Base-by-base conservation (phyloP, 1,140 invertebrate genomes). In the Penaeus indicus region DNA sequence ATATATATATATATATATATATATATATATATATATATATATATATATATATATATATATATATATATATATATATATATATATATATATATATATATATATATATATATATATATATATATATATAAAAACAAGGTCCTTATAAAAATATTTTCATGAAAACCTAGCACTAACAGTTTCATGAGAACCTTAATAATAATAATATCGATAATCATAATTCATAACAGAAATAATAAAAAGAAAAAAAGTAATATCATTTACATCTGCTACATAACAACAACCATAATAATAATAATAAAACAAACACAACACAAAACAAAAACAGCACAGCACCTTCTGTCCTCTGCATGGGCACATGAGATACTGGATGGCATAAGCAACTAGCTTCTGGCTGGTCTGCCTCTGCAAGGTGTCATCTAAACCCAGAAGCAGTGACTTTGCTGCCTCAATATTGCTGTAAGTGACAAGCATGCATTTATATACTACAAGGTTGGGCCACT, bases 361-460 rank as follows among this genome's bases (percentile, higher is more conserved):
- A 13, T 27, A 67, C 72, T 88, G 81, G 10, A 75, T 78, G 18
- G 42, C 62, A 78, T 84, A 88, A 0, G 22, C n/a, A 54, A 84
- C 67, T 32, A 88, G n/a, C 72, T 67, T 84, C 61, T 88, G 69
- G 64, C 81, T 78, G 19, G 62, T 21, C 18, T 54, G 19, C 25
- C 63, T 77, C 54, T 88, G 87, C 10, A 84, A 72, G 32, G 13
- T 25, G 10, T 79, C 72, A 47, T 60, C 62, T 60, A 84, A 64
- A 47, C 61, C 60, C 21, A 32, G 27, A 5, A 88, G 38, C 21
- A 88, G 75, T 38, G 22, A 47, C 25, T 88, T 88, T 25, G 72
- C 54, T 16, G 32, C 81, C 38, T 84, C 72, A n/a, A 63, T 3
- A 27, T 84, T 82, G n/a, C 87, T 88, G 81, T 19, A 7, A 88